Evolutionary conservation across 2,888 invertebrate genomes (phyloP).

Genomic region (Xestoiulus laeticollis): DNA sequence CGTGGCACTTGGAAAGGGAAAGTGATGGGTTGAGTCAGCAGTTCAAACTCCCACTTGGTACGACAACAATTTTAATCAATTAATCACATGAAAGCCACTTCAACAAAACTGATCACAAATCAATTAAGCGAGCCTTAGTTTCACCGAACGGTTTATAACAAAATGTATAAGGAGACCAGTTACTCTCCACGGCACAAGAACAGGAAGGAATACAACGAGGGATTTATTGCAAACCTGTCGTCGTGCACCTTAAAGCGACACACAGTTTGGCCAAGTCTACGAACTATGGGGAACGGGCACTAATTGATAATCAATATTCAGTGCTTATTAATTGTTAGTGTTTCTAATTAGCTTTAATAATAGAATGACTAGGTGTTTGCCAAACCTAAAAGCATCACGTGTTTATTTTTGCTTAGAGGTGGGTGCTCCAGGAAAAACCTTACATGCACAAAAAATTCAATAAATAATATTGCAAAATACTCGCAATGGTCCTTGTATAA

Average conservation of each 20-base stretch:
- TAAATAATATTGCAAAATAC: too few species aligned
- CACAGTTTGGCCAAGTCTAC: too few species aligned
- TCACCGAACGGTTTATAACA: background rate
- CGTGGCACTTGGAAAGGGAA: background rate
- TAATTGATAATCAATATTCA: too few species aligned
- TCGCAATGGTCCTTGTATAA: too few species aligned
- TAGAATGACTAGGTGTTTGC: too few species aligned
- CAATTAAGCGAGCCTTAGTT: background rate
- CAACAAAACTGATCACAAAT: background rate
- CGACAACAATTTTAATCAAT: conserved; percentile 1
- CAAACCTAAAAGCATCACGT: too few species aligned
- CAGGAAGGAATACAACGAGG: background rate
- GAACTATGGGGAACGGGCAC: too few species aligned
- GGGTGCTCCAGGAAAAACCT: too few species aligned
- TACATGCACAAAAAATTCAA: too few species aligned
- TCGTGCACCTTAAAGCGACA: background rate
- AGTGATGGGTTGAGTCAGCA: conserved; percentile 7
- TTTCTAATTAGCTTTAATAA: too few species aligned
- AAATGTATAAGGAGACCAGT: background rate
- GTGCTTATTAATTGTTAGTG: too few species aligned
- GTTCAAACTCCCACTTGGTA: conserved; percentile 18
- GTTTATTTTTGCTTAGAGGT: too few species aligned
- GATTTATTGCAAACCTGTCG: background rate
- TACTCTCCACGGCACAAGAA: background rate
- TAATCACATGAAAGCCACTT: conserved; percentile 4